Base-by-base conservation (phyloP, 2,888 invertebrate species). In the Amphipyra berbera region DNA sequence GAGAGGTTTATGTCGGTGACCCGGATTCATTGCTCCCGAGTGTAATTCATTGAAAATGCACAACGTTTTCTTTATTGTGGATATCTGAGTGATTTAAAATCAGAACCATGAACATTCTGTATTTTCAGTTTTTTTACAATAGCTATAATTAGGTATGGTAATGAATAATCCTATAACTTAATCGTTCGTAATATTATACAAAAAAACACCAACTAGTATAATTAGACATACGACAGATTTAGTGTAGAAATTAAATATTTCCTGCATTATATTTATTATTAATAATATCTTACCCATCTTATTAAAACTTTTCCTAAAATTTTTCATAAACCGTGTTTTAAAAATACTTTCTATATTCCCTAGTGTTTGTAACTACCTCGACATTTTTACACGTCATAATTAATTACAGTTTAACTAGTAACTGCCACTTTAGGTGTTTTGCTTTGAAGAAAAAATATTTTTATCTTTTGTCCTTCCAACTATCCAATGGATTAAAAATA, bases 181-280 rank as follows among this genome's bases (percentile, higher is more conserved):
- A 87, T 82, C 75, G 80, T 87, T 90, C 86, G 81, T 84, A 76
- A 85, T 83, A 78, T 83, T 83, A 87, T 85, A 85, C 86, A 88
- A 90, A 87, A 30, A 70, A 92, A 93, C 93, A 93, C 93, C 93
- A 93, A 93, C 84, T 92, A 92, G 90, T 72, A 78, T 85, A 69
- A 68, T 71, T 89, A 89, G 85, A 77, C 48, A 65, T 85, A 88
- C 61, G 68, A 77, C 79, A 74, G 74, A 79, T 70, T 58, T 82
- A 83, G 71, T 71, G 69, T 85, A 84, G 76, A 74, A 75, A 80
- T 73, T 69, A 76, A 68, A 79, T 74, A 81, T 78, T 80, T 82
- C 82, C 82, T 75, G 77, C 75, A 84, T 83, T 79, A 83, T 82
- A 79, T 78, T 80, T 80, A 78, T 76, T 75, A 81, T 77, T 71